Percentiles rank a stretch among this genome's conserved stretches.
These are phyloP conservation scores for Drosophila serrata DNA, from an alignment of 1,140 invertebrate genomes.

Conservation along the genomic window DNA sequence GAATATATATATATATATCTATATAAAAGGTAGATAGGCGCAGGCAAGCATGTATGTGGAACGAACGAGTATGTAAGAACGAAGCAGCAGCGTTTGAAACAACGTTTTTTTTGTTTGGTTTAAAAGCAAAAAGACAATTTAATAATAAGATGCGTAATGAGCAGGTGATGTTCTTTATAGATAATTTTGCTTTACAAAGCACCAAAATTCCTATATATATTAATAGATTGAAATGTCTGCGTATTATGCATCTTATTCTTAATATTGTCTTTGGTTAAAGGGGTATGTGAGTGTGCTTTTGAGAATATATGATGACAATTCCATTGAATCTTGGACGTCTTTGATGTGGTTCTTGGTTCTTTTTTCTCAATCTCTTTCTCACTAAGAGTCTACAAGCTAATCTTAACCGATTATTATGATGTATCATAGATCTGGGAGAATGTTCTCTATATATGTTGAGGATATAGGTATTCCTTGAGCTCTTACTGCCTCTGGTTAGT, in stretches of 20 bases:
- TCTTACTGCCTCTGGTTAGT: not conserved
- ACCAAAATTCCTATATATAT: no score
- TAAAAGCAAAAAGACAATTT: not conserved
- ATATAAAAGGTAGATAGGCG: not conserved
- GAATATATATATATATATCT: not conserved
- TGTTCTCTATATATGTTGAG: constrained; percentile 1
- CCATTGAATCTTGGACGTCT: not conserved
- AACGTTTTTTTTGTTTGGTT: not conserved
- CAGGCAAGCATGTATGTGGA: constrained; percentile 1
- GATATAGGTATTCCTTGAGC: not conserved
- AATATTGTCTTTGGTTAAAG: not conserved
- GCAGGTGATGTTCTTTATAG: not conserved
- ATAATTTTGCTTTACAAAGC: no score
- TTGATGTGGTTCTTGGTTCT: not conserved
- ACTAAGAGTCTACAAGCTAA: constrained; percentile 11
- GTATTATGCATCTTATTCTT: not conserved
- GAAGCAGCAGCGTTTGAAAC: constrained; percentile 14
- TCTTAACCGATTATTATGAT: constrained; percentile 39
- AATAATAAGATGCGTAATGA: constrained; percentile 1
- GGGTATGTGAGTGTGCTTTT: constrained; percentile 7
- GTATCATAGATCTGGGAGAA: not conserved
- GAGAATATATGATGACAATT: constrained; percentile 5
- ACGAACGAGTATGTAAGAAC: constrained; percentile 10
- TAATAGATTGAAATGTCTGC: no score
- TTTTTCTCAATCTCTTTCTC: not conserved